Evolutionary conservation across 2,888 invertebrate genomes (phyloP), one percentile per base, ranked within the genome.

Genomic region (Lasioglossum figueresi): DNA sequence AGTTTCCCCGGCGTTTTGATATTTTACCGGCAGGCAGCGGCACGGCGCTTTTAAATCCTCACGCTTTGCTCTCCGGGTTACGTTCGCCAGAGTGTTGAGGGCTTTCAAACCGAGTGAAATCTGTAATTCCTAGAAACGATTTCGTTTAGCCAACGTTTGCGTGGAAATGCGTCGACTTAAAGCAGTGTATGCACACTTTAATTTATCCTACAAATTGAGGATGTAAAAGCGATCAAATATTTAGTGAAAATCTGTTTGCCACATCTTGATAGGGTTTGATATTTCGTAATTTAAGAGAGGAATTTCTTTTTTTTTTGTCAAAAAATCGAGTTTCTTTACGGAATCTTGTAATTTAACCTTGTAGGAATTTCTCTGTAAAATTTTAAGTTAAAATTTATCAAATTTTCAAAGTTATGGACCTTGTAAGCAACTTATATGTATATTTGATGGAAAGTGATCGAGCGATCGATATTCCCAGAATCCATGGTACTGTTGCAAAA

Each of bases 1-100:
- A 56, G 76, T 79, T 86, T 56, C 70, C 52, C 16, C 23, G 73
- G 70, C 31, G 43, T 70, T 81, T 81, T 76, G 80, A 76, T 81
- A 72, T 40, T 40, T 45, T 27, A 34, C 68, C 34, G 34, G 56
- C 56, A 56, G 52, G 56, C 56, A n/a, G 52, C 31, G 40, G 76
- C 63, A n/a, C n/a, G 59, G 52, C 48, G 23, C 59, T 63, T 59
- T 84, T 85, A 76, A 40, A 34, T 40, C n/a, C 27, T 37, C 40
- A 14, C 16, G 34, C 43, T 78, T 52, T 45, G 48, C 40, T 70
- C 63, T 34, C 31, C 63, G 56, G 52, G 63, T 70, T 48, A 68
- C 73, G 37, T 37, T 43, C 19, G 83, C 72, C 27, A 43, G 16
- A 23, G 52, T 48, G 40, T 56, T 34, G 72, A 43, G 71, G 27